Percentiles rank a stretch among this genome's conserved stretches.
These are phyloP conservation scores for Perdita meconis DNA, from an alignment of 2,888 invertebrate species.

Conservation along the genomic window DNA sequence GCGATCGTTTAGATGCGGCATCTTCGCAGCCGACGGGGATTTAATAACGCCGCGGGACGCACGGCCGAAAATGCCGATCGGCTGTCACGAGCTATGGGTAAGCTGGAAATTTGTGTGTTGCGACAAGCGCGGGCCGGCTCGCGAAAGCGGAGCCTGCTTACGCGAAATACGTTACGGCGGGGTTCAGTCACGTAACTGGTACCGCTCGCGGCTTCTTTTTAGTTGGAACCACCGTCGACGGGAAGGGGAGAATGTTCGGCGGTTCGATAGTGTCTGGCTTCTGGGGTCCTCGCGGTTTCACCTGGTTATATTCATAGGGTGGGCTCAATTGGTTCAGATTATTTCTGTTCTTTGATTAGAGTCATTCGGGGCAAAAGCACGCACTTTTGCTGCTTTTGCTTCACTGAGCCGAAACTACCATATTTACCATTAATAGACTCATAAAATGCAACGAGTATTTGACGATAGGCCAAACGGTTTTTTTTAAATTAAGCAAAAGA, in stretches of 20 bases:
- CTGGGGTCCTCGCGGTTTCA: slow-evolving; percentile 14
- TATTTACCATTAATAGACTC: too few species aligned
- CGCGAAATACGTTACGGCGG: slow-evolving; percentile 9
- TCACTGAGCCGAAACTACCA: too few species aligned
- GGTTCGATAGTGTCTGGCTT: slow-evolving; percentile 14
- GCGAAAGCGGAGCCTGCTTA: slow-evolving; percentile 2
- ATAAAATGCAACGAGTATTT: too few species aligned
- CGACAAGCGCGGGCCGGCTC: not conserved
- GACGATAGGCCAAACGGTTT: too few species aligned
- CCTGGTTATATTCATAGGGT: not conserved
- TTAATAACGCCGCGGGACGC: slow-evolving; percentile 11
- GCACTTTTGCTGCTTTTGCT: too few species aligned
- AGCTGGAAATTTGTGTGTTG: slow-evolving; percentile 32
- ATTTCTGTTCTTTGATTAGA: too few species aligned
- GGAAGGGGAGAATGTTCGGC: slow-evolving; percentile 3
- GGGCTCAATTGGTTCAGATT: not conserved
- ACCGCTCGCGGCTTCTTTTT: slow-evolving; percentile 35
- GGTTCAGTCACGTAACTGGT: slow-evolving; percentile 48
- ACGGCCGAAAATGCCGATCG: slow-evolving; percentile 37
- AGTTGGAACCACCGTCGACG: not conserved
- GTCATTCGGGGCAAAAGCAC: too few species aligned
- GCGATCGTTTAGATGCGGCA: slow-evolving; percentile 41
- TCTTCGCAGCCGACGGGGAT: slow-evolving; percentile 9
- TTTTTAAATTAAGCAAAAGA: too few species aligned
- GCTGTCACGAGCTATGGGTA: slow-evolving; percentile 30